These are phyloP conservation scores for Silurus asotus DNA, from an alignment of 2,113 vertebrate genomes.

Conservation along the genomic window DNA sequence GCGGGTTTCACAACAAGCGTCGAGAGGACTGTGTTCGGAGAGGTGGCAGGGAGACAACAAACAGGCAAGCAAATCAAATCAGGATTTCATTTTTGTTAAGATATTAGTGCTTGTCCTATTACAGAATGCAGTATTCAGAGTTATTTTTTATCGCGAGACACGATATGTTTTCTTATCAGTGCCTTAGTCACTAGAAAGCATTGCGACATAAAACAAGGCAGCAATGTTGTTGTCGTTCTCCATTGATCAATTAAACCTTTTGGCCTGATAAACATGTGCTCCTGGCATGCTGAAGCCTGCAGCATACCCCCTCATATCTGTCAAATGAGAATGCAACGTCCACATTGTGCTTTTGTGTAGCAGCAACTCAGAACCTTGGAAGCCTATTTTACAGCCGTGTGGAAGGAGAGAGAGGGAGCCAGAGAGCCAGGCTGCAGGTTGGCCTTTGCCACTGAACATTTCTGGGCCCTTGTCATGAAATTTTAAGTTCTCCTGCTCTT, in stretches of 20 bases:
- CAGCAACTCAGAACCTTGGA: conserved; percentile 64
- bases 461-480: conserved; percentile 64
- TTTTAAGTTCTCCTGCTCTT: conserved; percentile 68
- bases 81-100: conserved; percentile 15
- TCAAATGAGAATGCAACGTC: conserved; percentile 71
- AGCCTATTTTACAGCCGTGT: conserved; percentile 63
- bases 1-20: conserved; percentile 41
- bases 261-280: conserved; percentile 40
- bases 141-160: neutral
- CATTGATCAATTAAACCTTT: conserved; percentile 6
- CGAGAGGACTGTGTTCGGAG: conserved; percentile 40
- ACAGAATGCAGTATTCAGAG: neutral
- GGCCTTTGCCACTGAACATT: conserved; percentile 58
- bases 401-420: conserved; percentile 46
- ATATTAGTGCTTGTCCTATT: neutral
- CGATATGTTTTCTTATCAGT: neutral
- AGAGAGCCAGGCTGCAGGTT: conserved; percentile 45
- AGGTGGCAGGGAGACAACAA: conserved; percentile 18
- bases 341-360: conserved; percentile 70
- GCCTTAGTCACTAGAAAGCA: neutral
- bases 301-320: conserved; percentile 42
- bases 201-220: neutral
- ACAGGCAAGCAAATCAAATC: conserved; percentile 22
- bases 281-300: conserved; percentile 56
- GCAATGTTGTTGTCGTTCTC: neutral